Evolutionary conservation across 2,888 invertebrate genomes (phyloP), one percentile per base, ranked within the genome.

Genomic region (Chironomus riparius): DNA sequence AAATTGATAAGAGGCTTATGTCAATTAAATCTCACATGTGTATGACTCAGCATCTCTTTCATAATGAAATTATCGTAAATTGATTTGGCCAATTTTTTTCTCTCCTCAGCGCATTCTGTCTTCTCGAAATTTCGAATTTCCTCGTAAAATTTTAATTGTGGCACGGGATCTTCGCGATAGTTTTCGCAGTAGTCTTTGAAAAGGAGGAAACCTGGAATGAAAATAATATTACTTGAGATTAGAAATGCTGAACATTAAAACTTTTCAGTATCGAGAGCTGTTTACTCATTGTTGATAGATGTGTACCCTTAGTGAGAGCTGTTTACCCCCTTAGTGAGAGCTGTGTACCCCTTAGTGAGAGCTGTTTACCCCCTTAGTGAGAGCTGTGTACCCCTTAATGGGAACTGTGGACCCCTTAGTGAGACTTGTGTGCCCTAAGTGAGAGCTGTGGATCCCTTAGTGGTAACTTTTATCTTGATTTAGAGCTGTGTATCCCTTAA

Each of bases 21-120:
- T 6, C 68, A 28, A 74, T 74, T 7, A 22, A 48, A 70, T 90
- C 94, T 93, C 88, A 98, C 98, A 88, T 99, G 98, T 81, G 98
- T 92, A 87, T 97, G 96, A 80, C 98, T 94, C 85, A 99, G 89
- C 85, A 99, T 90, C 88, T 99, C 99, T 86, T 97, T 97, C 99
- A 99, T 99, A 84, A 99, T 98, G 88, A 96, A 99, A 88, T 97
- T 97, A 87, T 99, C 99, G 87, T 99, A 99, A 82, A 99, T 97
- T 86, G 98, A 96, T 82, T 94, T 90, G 78, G 98, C 98, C 82
- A 95, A 90, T 85, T 94, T 93, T 86, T 93, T 91, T 83, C 99
- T 88, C 83, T 99, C 99, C 81, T 99, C 98, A 78, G 93, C 91
- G 81, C 95, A 95, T 86, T 99, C 99, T 84, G 98, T 89, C 87